phyloP scores from a whole-genome alignment of 2,888 invertebrate genomes.

The Lasioglossum lativentre region DNA sequence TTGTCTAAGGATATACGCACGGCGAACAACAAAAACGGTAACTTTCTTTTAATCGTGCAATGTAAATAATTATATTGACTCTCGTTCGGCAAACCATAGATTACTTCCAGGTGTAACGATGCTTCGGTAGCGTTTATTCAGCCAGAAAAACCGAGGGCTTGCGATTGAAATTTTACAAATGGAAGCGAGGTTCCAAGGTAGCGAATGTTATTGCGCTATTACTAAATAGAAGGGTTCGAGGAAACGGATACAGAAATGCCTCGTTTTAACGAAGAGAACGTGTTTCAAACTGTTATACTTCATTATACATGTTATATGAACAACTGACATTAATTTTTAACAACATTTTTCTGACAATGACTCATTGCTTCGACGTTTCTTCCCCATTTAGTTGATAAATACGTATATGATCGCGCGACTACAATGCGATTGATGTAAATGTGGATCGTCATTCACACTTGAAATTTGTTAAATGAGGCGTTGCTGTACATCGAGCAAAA shows the following conservation, averaged over 20 bases:
- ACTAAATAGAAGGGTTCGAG: conserved; percentile 19
- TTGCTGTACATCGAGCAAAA: background rate
- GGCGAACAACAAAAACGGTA: conserved; percentile 11
- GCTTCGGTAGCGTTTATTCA: conserved; percentile 41
- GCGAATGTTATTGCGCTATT: conserved; percentile 59
- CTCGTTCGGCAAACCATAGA: conserved; percentile 40
- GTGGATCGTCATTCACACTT: background rate
- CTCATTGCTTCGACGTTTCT: background rate
- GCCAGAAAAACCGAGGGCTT: conserved; percentile 17
- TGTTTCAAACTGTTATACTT: background rate
- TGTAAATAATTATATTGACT: conserved; percentile 36
- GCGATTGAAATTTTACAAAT: conserved; percentile 15
- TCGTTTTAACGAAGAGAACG: background rate
- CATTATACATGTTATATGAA: background rate
- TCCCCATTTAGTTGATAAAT: background rate
- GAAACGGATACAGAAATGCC: conserved; percentile 10
- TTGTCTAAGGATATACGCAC: background rate
- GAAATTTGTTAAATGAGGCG: background rate
- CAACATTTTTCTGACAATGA: background rate
- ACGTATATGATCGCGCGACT: background rate
- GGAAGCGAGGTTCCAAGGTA: conserved; percentile 17
- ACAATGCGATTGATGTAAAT: background rate
- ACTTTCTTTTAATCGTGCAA: conserved; percentile 35
- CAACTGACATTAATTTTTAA: background rate
- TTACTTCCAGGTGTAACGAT: conserved; percentile 29